Conservation (phyloP, 2,797 vertebrate species). For the Siniperca scherzeri region DNA sequence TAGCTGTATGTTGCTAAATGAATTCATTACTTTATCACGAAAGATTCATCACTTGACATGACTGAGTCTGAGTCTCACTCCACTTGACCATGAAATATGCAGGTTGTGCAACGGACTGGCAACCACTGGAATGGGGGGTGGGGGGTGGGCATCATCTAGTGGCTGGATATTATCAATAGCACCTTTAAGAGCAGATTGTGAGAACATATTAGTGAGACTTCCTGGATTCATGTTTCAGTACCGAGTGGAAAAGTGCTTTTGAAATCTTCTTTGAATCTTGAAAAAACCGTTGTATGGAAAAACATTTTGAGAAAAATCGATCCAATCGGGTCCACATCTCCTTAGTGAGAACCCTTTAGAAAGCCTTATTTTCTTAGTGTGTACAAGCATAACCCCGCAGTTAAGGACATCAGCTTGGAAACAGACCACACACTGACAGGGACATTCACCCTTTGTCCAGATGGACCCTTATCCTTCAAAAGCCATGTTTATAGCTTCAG, state of each 20-base stretch:
- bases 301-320: constrained; percentile 8
- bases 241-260: neutral
- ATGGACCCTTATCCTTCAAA: constrained; percentile 70
- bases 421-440: constrained; percentile 77
- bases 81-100: no score
- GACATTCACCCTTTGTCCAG: constrained; percentile 76
- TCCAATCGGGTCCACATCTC: neutral
- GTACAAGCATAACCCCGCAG: constrained; percentile 61
- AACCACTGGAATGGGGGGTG: no score
- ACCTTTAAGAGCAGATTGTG: no score
- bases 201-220: neutral
- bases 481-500: constrained; percentile 71
- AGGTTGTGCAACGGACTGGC: no score
- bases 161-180: no score
- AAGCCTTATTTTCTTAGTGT: constrained; percentile 48
- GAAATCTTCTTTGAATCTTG: neutral
- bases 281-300: neutral
- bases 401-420: constrained; percentile 69
- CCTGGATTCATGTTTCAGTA: neutral
- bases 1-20: no score
- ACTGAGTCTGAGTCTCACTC: no score
- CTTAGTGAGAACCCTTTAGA: constrained; percentile 34
- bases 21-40: no score
- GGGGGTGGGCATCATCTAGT: no score
- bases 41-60: no score